These are phyloP conservation scores for Indri indri DNA, from an alignment of 2,113 vertebrate species.

Conservation along the genomic window DNA sequence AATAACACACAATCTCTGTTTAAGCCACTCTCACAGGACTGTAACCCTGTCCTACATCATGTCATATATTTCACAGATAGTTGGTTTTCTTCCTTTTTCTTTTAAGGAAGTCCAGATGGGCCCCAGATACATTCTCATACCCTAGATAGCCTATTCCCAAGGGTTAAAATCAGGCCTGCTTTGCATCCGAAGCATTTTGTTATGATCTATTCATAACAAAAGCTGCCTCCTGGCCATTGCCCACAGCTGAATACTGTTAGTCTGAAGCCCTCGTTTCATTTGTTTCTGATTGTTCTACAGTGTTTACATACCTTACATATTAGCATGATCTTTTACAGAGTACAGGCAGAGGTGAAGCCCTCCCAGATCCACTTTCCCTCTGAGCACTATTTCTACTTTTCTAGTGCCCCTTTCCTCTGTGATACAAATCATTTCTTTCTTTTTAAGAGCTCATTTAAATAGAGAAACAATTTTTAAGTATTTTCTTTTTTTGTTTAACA, in stretches of 20 bases:
- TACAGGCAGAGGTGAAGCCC: constrained; percentile 73
- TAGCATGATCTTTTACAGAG: constrained; percentile 78
- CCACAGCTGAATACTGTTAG: constrained; percentile 85
- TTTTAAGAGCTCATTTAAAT: constrained; percentile 34
- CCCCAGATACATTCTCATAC: constrained; percentile 73
- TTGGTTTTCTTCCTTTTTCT: constrained; percentile 11
- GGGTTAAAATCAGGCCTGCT: constrained; percentile 80
- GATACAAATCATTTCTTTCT: constrained; percentile 50
- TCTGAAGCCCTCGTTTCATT: constrained; percentile 81
- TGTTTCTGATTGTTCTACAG: constrained; percentile 83
- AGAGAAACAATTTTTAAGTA: background rate
- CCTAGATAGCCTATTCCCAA: constrained; percentile 27
- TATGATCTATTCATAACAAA: constrained; percentile 84
- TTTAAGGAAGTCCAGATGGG: constrained; percentile 77
- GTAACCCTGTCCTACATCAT: constrained; percentile 11
- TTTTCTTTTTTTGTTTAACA: background rate
- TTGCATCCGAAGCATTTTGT: constrained; percentile 66
- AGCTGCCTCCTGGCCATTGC: constrained; percentile 81
- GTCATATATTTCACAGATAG: constrained; percentile 68
- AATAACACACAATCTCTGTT: constrained; percentile 54
- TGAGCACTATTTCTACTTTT: background rate
- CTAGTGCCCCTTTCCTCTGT: constrained; percentile 30
- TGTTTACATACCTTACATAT: constrained; percentile 86
- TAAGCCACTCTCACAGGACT: constrained; percentile 53
- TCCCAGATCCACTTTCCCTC: constrained; percentile 51